Base-by-base conservation (phyloP, 2,888 invertebrate species). In the Gastrophysa polygoni region DNA sequence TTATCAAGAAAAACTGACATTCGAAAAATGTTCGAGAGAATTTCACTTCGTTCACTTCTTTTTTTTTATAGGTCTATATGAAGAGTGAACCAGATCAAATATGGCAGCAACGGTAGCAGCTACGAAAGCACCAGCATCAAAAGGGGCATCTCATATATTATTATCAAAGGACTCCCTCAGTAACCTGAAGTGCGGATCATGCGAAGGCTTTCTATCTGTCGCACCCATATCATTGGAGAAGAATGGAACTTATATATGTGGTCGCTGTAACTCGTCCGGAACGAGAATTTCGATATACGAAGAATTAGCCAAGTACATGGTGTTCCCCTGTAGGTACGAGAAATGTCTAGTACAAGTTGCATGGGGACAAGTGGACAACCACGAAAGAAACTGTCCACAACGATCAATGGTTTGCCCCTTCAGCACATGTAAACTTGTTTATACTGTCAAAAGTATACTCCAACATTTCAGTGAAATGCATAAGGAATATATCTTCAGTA, bases 221-320 rank as follows among this genome's bases (percentile, higher is more conserved):
- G 54, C 62, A 0, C 62, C 62, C 2, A 62, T 62, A 10, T 14
- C 24, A 17, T 21, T 58, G 14, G 46, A 24, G n/a, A 24, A 28
- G 10, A 44, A 47, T 10, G 38, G 38, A 38, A 58, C 52, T 46
- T 52, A 32, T 20, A 48, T 28, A 17, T 62, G 62, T 29, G 62
- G 62, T 6, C 34, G 62, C 17, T 62, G 62, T 38, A 57, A 18
- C 0, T 11, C 38, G 5, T 28, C 43, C 14, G 58, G 57, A n/a
- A 28, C 18, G 1, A 20, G 62, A 29, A 43, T 58, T 11, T 11
- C 16, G 18, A 62, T 62, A 24, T 62, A 62, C 29, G 62, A 62
- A 20, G 62, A 62, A 48, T 54, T 62, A 20, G 62, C 62, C 10
- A 62, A 58, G 44, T 48, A 51, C 20, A 57, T 58, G 21, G 43